A percentile compares a stretch with the other conserved stretches of the same genome.
phyloP scores from a whole-genome alignment of 2,797 vertebrate genomes.

The Spinibarbus caldwelli region DNA sequence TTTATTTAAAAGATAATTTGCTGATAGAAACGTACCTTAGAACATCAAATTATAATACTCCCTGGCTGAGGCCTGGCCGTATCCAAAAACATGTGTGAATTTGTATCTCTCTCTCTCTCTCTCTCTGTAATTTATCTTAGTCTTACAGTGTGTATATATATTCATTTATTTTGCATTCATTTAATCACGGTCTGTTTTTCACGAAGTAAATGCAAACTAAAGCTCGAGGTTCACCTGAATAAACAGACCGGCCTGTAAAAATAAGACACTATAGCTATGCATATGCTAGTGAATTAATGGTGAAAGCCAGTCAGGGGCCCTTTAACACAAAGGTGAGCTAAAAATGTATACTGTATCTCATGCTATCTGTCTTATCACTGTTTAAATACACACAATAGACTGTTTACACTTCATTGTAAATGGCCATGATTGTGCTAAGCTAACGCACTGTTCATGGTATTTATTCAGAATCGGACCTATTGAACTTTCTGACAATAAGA shows the following conservation, averaged over 20 bases:
- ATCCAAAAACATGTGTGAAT: not conserved
- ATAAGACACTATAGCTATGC: constrained; percentile 8
- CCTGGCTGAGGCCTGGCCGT: not conserved
- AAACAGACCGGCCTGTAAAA: constrained; percentile 17
- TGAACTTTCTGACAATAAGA: not conserved
- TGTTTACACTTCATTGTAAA: constrained; percentile 41
- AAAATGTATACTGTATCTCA: constrained; percentile 30
- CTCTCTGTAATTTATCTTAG: constrained; percentile 8
- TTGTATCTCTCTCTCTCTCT: not conserved
- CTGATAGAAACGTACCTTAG: not conserved
- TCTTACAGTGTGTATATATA: not conserved
- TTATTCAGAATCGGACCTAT: not conserved
- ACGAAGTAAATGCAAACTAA: not conserved
- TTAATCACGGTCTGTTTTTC: constrained; percentile 1
- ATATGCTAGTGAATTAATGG: not conserved
- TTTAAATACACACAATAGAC: constrained; percentile 42
- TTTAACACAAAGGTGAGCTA: constrained; percentile 35
- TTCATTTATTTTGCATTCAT: not conserved
- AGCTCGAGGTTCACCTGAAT: constrained; percentile 29
- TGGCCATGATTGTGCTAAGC: constrained; percentile 35
- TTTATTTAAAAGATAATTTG: not conserved
- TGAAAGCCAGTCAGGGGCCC: not conserved
- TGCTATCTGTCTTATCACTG: constrained; percentile 46
- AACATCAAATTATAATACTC: not conserved
- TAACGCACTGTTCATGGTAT: constrained; percentile 8